Evolutionary conservation across 2,797 vertebrate species (phyloP), one percentile per base, ranked within the genome.

Genomic region (Phoxinus dragarum): DNA sequence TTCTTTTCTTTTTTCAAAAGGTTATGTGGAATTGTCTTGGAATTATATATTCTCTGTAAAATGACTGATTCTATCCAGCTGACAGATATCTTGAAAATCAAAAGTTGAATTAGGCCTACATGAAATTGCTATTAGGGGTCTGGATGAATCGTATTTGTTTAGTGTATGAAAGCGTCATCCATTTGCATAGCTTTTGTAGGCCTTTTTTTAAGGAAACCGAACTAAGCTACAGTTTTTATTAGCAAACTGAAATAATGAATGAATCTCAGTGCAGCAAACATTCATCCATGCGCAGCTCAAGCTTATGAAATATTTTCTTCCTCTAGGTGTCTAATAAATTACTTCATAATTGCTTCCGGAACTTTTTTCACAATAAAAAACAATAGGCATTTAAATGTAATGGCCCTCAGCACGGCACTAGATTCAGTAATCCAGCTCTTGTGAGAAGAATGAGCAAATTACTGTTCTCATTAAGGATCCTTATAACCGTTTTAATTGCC

Each of bases 111-210:
- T 31, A 66, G 83, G 68, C 68, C 73, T 74, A 27, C 27, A 27
- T 81, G 64, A 89, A 90, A 88, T 87, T 52, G 80, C 67, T 88
- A 89, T 88, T 84, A 86, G 84, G 47, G 34, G 19, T 14, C 17
- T 87, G 75, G 64, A 87, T 90, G 81, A 68, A 54, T 81, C 87
- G 12, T 88, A 88, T 90, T 88, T 47, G 85, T 89, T 89, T 91
- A 89, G 77, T 75, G 87, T 89, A 90, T 64, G 88, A 75, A 38
- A 76, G 34, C 71, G 61, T 34, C 44, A 59, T 80, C 87, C 87
- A 89, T 11, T 88, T 89, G 90, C 12, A 91, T 87, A 91, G 82
- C 80, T 79, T 81, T 74, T 76, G 34, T 31, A 40, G 14, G 6
- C 12, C 42, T 54, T 5, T 38, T 34, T 49, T 87, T 85, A 82